Evolutionary conservation across 2,113 vertebrate genomes (phyloP).

Genomic region (Thunnus maccoyii): DNA sequence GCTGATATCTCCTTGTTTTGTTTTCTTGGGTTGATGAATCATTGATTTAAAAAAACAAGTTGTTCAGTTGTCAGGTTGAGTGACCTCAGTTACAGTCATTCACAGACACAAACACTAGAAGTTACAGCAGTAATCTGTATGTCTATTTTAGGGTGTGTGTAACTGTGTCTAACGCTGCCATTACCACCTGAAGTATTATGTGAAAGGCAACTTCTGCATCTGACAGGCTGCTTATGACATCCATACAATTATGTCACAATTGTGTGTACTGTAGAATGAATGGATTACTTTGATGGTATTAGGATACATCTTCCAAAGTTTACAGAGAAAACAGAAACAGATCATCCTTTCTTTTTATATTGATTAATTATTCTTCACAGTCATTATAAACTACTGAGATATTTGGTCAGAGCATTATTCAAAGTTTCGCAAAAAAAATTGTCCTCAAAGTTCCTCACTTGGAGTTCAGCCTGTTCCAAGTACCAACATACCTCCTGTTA

Average conservation of each 20-base stretch:
- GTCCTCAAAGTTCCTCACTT: not conserved
- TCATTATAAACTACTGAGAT: not conserved
- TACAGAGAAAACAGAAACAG: no score
- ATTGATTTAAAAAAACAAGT: conserved; percentile 6
- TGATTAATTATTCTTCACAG: not conserved
- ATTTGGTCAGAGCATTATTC: not conserved
- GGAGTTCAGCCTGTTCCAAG: not conserved
- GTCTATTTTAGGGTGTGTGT: not conserved
- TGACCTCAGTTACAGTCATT: not conserved
- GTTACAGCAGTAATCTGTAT: not conserved
- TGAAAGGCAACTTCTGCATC: not conserved
- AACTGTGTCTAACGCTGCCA: conserved; percentile 12
- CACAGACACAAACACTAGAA: not conserved
- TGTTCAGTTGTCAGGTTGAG: not conserved
- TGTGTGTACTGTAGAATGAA: not conserved
- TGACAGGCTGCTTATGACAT: not conserved
- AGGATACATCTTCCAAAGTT: no score
- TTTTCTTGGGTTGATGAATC: conserved; percentile 34
- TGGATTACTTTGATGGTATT: not conserved
- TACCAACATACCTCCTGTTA: not conserved
- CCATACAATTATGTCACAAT: not conserved
- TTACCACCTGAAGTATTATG: conserved; percentile 13
- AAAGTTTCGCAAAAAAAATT: no score
- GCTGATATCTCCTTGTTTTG: not conserved
- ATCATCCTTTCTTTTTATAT: not conserved